Evolutionary conservation across 2,888 invertebrate genomes (phyloP).

Genomic region (Hyposoter didymator): DNA sequence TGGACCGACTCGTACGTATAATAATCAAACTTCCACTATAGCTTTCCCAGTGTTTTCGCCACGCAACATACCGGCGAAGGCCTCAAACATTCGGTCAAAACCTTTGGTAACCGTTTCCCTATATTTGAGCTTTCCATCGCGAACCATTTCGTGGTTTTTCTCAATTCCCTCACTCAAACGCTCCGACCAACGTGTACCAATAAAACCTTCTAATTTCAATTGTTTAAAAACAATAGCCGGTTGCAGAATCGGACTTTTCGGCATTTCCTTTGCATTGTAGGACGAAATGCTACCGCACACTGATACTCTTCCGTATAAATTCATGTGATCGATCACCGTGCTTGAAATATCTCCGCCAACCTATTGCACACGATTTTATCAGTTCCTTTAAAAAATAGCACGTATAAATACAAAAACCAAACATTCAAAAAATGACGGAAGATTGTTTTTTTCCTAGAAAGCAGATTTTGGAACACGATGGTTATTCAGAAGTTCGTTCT

Average conservation of each 20-base stretch:
- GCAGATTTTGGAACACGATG: background rate
- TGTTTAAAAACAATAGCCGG: slow-evolving; percentile 86
- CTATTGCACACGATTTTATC: slow-evolving; percentile 80
- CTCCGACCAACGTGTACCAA: slow-evolving; percentile 85
- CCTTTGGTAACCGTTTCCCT: slow-evolving; percentile 89
- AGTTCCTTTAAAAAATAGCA: background rate
- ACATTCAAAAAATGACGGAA: background rate
- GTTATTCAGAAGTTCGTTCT: too few species aligned
- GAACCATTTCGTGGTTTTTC: slow-evolving; percentile 88
- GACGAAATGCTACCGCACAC: slow-evolving; percentile 88
- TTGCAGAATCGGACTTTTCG: slow-evolving; percentile 86
- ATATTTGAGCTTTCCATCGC: slow-evolving; percentile 89
- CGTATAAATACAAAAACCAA: background rate
- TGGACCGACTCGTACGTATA: background rate
- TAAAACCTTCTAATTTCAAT: slow-evolving; percentile 88
- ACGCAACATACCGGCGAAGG: slow-evolving; percentile 87
- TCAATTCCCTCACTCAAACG: slow-evolving; percentile 88
- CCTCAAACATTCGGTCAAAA: slow-evolving; percentile 90
- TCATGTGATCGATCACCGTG: slow-evolving; percentile 87
- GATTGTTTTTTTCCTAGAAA: background rate
- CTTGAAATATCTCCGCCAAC: slow-evolving; percentile 89
- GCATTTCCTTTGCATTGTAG: slow-evolving; percentile 86
- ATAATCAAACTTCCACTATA: slow-evolving; percentile 86
- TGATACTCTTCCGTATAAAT: slow-evolving; percentile 86
- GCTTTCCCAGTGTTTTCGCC: slow-evolving; percentile 91